These are phyloP conservation scores for Micromys minutus DNA, from an alignment of 2,113 vertebrate species.

Conservation along the genomic window DNA sequence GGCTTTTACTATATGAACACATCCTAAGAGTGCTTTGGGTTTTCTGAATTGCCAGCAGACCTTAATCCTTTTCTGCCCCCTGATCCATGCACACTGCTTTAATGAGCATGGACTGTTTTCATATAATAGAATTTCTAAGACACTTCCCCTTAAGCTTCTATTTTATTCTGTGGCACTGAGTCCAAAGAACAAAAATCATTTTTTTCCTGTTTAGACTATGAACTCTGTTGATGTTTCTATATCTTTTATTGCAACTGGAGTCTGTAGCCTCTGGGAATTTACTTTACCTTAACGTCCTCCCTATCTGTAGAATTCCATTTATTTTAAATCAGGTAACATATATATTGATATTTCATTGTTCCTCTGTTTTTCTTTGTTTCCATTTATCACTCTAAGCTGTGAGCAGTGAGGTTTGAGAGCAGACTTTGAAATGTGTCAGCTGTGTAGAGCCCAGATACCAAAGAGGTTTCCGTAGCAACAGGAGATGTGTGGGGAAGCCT, in stretches of 20 bases:
- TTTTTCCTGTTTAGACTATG: background rate
- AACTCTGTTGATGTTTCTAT: background rate
- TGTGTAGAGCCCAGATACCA: slow-evolving; percentile 70
- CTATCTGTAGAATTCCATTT: background rate
- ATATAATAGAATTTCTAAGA: background rate
- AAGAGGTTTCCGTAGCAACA: slow-evolving; percentile 80
- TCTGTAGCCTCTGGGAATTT: slow-evolving; percentile 30
- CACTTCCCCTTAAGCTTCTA: slow-evolving; percentile 43
- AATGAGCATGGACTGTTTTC: background rate
- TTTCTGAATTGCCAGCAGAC: background rate
- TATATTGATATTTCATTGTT: slow-evolving; percentile 75
- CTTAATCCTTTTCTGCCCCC: background rate
- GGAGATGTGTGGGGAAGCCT: slow-evolving; percentile 77
- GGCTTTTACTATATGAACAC: background rate
- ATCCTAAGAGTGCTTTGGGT: background rate
- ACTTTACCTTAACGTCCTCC: background rate
- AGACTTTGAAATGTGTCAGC: slow-evolving; percentile 80
- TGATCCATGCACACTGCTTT: background rate
- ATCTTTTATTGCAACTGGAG: background rate
- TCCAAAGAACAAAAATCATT: slow-evolving; percentile 48
- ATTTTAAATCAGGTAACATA: slow-evolving; percentile 60
- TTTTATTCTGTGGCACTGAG: slow-evolving; percentile 51
- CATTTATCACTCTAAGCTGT: slow-evolving; percentile 75
- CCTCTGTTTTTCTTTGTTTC: slow-evolving; percentile 78
- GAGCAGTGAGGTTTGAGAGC: slow-evolving; percentile 72